Conservation (phyloP, 2,113 vertebrate genomes). For the Pteronura brasiliensis region DNA sequence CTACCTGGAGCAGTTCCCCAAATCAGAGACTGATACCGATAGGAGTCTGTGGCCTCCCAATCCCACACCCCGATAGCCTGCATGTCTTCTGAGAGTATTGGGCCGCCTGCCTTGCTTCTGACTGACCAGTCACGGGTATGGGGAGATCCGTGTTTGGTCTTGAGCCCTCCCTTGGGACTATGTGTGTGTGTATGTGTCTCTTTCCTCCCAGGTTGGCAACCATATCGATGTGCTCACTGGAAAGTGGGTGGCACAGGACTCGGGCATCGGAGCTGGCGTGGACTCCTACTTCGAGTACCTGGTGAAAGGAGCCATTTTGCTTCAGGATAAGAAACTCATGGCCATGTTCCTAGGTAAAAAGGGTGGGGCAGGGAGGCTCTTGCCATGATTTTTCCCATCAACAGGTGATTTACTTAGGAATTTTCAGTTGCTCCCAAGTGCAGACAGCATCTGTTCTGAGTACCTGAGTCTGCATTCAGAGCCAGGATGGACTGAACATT, state of each 20-base stretch:
- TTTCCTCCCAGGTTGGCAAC: constrained; percentile 92
- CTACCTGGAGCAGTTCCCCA: background rate
- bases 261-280: constrained; percentile 96
- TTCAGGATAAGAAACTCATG: constrained; percentile 95
- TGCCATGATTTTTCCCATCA: background rate
- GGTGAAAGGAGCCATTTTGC: constrained; percentile 96
- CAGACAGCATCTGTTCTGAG: background rate
- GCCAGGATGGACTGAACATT: background rate
- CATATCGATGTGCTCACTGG: constrained; percentile 95
- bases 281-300: constrained; percentile 99
- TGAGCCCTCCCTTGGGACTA: background rate
- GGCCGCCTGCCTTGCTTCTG: background rate
- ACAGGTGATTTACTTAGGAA: background rate
- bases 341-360: constrained; percentile 93
- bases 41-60: background rate
- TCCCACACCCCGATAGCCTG: too few species aligned
- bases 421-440: background rate
- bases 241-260: constrained; percentile 98
- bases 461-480: background rate
- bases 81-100: background rate
- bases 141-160: background rate
- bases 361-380: background rate
- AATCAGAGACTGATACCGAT: background rate
- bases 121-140: background rate
- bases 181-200: background rate